Evolutionary conservation across 2,113 vertebrate species (phyloP).

Genomic region (Nematolebias whitei): DNA sequence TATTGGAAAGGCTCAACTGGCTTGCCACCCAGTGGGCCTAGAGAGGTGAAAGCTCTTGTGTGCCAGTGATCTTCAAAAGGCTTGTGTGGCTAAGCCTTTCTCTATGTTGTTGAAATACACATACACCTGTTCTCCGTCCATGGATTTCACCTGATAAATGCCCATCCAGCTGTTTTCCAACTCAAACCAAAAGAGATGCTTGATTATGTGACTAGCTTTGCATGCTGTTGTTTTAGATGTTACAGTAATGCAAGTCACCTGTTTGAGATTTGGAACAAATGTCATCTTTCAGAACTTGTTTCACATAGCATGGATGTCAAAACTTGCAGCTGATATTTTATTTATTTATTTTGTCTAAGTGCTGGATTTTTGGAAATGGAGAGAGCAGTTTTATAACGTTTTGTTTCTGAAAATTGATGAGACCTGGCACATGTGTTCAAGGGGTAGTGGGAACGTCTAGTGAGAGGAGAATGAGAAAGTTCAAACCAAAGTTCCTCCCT

Average conservation of each 20-base stretch:
- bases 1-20: slow-evolving; percentile 98
- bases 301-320: slow-evolving; percentile 70
- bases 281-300: slow-evolving; percentile 68
- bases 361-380: slow-evolving; percentile 89
- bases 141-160: slow-evolving; percentile 80
- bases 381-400: slow-evolving; percentile 91
- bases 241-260: slow-evolving; percentile 80
- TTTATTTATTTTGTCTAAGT: slow-evolving; percentile 61
- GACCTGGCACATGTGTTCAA: slow-evolving; percentile 96
- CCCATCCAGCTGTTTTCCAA: slow-evolving; percentile 88
- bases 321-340: slow-evolving; percentile 57
- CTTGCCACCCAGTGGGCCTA: slow-evolving; percentile 99
- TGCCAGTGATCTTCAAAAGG: slow-evolving; percentile 99
- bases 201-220: slow-evolving; percentile 86
- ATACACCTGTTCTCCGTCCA: slow-evolving; percentile 92
- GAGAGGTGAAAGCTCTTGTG: slow-evolving; percentile 97
- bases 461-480: slow-evolving; percentile 84
- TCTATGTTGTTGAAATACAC: slow-evolving; percentile 72
- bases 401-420: slow-evolving; percentile 92
- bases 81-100: slow-evolving; percentile 90
- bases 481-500: slow-evolving; percentile 93
- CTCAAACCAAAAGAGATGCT: slow-evolving; percentile 76
- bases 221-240: slow-evolving; percentile 92
- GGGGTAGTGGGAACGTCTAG: slow-evolving; percentile 83
- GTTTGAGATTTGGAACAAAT: slow-evolving; percentile 80